phyloP scores from a whole-genome alignment of 2,888 invertebrate species.

The Ceriagrion tenellum region DNA sequence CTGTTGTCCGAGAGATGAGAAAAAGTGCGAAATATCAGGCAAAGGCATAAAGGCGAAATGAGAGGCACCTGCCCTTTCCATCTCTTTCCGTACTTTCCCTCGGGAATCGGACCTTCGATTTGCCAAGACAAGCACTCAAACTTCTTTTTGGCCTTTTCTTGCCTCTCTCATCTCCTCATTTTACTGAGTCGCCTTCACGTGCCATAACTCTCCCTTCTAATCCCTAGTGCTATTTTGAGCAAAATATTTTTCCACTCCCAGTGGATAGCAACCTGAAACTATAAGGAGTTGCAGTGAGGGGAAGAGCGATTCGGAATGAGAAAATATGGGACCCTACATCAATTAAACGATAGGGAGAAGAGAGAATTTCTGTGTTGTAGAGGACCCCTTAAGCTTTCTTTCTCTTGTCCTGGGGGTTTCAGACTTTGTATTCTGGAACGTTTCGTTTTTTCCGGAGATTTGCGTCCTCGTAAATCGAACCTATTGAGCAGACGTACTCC shows the following conservation, averaged over 20 bases:
- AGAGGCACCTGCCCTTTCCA: too few species aligned
- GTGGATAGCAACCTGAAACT: not conserved
- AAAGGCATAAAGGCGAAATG: too few species aligned
- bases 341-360: slow-evolving; percentile 24
- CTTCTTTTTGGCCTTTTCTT: not conserved
- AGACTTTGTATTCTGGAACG: not conserved
- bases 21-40: too few species aligned
- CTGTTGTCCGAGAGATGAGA: too few species aligned
- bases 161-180: not conserved
- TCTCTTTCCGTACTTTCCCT: not conserved
- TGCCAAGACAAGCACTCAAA: not conserved
- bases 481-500: not conserved
- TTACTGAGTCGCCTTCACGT: not conserved
- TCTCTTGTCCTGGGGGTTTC: not conserved
- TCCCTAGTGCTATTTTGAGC: too few species aligned
- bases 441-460: not conserved
- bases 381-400: slow-evolving; percentile 12
- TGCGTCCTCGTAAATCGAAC: not conserved
- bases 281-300: slow-evolving; percentile 5
- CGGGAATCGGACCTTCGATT: slow-evolving; percentile 31
- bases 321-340: slow-evolving; percentile 2
- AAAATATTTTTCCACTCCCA: not conserved
- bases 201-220: not conserved
- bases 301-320: slow-evolving; percentile 37
- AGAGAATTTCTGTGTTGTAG: not conserved